Conservation (phyloP, 2,888 invertebrate species). For the Patella caerulea region DNA sequence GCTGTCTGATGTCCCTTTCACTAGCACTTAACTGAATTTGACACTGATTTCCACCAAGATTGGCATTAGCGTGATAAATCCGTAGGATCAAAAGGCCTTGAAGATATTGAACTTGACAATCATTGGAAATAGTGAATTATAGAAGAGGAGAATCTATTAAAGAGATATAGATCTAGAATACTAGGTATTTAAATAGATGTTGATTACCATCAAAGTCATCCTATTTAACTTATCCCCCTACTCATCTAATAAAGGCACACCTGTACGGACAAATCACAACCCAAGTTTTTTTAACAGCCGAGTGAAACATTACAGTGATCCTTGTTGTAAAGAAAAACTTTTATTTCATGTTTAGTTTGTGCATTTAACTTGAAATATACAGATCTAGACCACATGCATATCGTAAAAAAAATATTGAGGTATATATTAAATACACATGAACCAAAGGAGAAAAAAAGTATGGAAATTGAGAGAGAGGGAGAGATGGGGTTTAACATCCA, state of each 20-base stretch:
- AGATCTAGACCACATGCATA: too few relatives aligned
- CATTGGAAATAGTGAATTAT: slow-evolving; percentile 6
- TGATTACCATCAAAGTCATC: slow-evolving; percentile 1
- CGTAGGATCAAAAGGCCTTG: not conserved
- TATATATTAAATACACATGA: too few relatives aligned
- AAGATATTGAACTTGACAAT: not conserved
- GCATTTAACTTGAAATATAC: too few relatives aligned
- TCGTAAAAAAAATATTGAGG: too few relatives aligned
- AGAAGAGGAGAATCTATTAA: not conserved
- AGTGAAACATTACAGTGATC: too few relatives aligned
- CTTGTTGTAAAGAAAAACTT: too few relatives aligned
- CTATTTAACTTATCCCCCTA: not conserved
- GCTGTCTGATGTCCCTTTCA: not conserved
- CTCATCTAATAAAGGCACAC: not conserved
- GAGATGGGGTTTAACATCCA: too few relatives aligned
- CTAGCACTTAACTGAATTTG: not conserved
- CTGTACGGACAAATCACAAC: too few relatives aligned
- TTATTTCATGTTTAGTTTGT: too few relatives aligned
- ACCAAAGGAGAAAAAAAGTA: too few relatives aligned
- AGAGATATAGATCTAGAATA: not conserved
- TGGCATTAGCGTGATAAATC: not conserved
- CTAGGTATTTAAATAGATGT: slow-evolving; percentile 4
- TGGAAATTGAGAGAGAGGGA: too few relatives aligned
- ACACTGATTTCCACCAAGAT: not conserved
- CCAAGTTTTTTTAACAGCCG: too few relatives aligned